Evolutionary conservation across 2,888 invertebrate genomes (phyloP).

Genomic region (Thumatha senex): DNA sequence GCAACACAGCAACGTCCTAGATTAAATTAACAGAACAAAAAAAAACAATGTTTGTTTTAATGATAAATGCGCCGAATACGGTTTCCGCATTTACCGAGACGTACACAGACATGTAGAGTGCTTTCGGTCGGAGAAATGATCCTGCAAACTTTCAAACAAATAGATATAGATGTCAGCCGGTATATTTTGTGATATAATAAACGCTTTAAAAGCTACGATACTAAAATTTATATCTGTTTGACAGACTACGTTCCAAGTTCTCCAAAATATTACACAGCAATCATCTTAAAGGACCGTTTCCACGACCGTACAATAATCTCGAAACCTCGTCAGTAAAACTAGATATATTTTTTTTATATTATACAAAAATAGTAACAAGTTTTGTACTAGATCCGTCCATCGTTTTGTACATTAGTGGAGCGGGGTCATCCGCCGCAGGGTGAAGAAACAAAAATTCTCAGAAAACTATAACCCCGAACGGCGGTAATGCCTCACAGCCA

Average conservation of each 20-base stretch:
- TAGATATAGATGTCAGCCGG: not conserved
- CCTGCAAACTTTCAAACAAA: conserved; percentile 1
- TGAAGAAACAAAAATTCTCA: conserved; percentile 25
- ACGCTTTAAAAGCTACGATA: conserved; percentile 24
- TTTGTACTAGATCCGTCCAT: conserved; percentile 79
- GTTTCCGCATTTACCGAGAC: conserved; percentile 42
- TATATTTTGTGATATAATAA: not conserved
- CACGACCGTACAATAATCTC: conserved; percentile 50
- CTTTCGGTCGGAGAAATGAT: conserved; percentile 50
- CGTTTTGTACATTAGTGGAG: conserved; percentile 73
- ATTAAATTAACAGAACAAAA: conserved; percentile 29
- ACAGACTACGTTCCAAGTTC: conserved; percentile 32
- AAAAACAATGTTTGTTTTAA: conserved; percentile 40
- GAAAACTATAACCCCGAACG: conserved; percentile 3
- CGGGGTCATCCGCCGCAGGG: conserved; percentile 51
- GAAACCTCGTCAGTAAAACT: conserved; percentile 60
- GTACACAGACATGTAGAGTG: conserved; percentile 31
- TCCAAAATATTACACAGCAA: conserved; percentile 20
- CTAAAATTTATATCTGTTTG: conserved; percentile 24
- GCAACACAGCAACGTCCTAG: conserved; percentile 16
- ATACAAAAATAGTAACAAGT: conserved; percentile 83
- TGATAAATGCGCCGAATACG: conserved; percentile 56
- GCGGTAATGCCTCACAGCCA: conserved; percentile 4
- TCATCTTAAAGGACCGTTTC: conserved; percentile 26
- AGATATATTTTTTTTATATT: conserved; percentile 71